Evolutionary conservation across 1,140 invertebrate species (phyloP), one percentile per base, ranked within the genome.

Genomic region (Lepidurus apus): DNA sequence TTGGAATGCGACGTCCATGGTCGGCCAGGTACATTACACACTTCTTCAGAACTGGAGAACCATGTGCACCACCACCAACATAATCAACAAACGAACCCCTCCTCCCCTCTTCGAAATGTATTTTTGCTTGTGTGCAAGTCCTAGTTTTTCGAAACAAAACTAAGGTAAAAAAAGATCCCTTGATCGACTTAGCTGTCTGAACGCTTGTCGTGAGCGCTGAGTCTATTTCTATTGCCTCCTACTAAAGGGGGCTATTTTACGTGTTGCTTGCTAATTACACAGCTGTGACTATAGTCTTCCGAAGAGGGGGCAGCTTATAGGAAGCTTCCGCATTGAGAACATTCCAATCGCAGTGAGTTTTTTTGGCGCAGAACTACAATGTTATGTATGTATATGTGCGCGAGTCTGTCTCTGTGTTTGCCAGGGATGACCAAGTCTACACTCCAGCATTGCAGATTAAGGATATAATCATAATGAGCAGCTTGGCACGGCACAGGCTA

Each of bases 1-100:
- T 21, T 75, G 74, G 78, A 75, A 79, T 75, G 78, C 53, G 74
- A 44, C 65, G 43, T 74, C 73, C 47, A 26, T 47, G 75, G 43
- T 77, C 34, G 34, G 43, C 47, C 34, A 42, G 24, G 43, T 26
- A 26, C 24, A 77, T 9, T 9, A 77, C 42, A 44, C 43, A 47
- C 43, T 43, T 77, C 24, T 47, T 17, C 43, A 45, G 13, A 26
- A 42, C 7, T 45, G 24, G 43, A 43, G 42, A 45, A 34, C 34
- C 42, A 47, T 45, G 43, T 26, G 43, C 75, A 21, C 42, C 75
- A 43, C 47, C 43, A 44, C 43, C 10, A 77, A 47, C 24, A 42
- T 24, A 21, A 45, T 77, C 8, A 43, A 47, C 75, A 45, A 45
- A 34, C 34, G 34, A 34, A 34, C 34, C 2, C 34, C 34, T 34